Evolutionary conservation across 2,888 invertebrate genomes (phyloP).

Genomic region (Hydraecia micacea): DNA sequence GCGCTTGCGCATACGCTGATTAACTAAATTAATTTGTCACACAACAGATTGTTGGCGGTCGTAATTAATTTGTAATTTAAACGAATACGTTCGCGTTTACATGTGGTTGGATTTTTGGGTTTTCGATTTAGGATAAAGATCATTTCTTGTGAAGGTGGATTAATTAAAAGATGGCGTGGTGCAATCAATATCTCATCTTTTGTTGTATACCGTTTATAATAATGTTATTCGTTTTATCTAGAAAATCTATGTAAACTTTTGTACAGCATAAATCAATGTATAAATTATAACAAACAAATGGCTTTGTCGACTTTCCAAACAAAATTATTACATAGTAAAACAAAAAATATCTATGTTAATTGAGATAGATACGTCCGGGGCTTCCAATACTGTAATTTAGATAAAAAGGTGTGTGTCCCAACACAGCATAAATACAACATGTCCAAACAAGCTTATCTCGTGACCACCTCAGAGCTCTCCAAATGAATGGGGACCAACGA

Average conservation of each 20-base stretch:
- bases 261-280: slow-evolving; percentile 34
- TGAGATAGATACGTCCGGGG: slow-evolving; percentile 82
- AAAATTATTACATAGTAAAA: slow-evolving; percentile 61
- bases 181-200: slow-evolving; percentile 19
- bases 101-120: slow-evolving; percentile 42
- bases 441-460: slow-evolving; percentile 85
- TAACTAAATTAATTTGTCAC: slow-evolving; percentile 89
- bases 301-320: slow-evolving; percentile 59
- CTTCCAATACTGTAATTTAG: slow-evolving; percentile 88
- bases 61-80: slow-evolving; percentile 80
- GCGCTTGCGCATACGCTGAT: slow-evolving; percentile 84
- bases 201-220: background rate
- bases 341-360: slow-evolving; percentile 78
- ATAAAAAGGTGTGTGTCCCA: slow-evolving; percentile 82
- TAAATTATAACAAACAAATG: slow-evolving; percentile 61
- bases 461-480: slow-evolving; percentile 86
- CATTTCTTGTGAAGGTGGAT: background rate
- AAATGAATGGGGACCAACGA: slow-evolving; percentile 83
- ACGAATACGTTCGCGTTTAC: slow-evolving; percentile 65
- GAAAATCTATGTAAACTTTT: slow-evolving; percentile 6
- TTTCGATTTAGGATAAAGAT: slow-evolving; percentile 21
- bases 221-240: background rate
- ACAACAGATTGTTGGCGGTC: slow-evolving; percentile 72
- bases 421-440: slow-evolving; percentile 85
- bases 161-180: slow-evolving; percentile 2